Percentiles rank a stretch among this genome's conserved stretches.
Evolutionary conservation across 2,797 vertebrate species (phyloP).

Genomic region (Hirundo rustica): DNA sequence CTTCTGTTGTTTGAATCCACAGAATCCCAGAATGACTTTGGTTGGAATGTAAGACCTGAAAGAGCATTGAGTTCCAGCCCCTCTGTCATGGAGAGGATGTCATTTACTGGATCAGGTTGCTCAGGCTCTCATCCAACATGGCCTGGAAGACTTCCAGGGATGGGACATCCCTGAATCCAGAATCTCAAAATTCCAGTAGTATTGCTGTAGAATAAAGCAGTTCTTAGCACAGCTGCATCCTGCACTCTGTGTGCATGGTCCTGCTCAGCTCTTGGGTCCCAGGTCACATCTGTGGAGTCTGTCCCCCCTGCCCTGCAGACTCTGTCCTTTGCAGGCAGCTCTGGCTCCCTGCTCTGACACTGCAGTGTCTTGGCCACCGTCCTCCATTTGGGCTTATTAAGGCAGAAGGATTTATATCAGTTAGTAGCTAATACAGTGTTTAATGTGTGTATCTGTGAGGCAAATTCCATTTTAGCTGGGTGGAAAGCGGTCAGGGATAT

Average conservation of each 20-base stretch:
- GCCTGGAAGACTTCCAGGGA: background rate
- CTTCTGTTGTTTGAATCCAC: background rate
- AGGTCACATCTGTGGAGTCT: background rate
- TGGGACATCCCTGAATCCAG: background rate
- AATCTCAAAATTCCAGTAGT: background rate
- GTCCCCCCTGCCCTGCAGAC: background rate
- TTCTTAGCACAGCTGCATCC: background rate
- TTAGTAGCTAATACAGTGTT: background rate
- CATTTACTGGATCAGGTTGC: background rate
- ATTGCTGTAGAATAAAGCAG: background rate
- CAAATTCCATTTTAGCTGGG: constrained; percentile 31
- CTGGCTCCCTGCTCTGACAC: background rate
- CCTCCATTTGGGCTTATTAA: background rate
- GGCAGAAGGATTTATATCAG: background rate
- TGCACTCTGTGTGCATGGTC: background rate
- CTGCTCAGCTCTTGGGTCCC: background rate
- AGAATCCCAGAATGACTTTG: background rate
- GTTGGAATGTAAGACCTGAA: background rate
- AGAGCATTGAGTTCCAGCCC: background rate
- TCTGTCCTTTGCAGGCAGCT: background rate
- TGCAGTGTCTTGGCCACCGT: background rate
- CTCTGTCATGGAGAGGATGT: background rate
- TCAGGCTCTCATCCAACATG: background rate
- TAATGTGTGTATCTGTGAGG: constrained; percentile 23
- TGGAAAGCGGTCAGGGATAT: background rate